Base-by-base conservation (phyloP, 1,140 invertebrate species). In the Homarus americanus region DNA sequence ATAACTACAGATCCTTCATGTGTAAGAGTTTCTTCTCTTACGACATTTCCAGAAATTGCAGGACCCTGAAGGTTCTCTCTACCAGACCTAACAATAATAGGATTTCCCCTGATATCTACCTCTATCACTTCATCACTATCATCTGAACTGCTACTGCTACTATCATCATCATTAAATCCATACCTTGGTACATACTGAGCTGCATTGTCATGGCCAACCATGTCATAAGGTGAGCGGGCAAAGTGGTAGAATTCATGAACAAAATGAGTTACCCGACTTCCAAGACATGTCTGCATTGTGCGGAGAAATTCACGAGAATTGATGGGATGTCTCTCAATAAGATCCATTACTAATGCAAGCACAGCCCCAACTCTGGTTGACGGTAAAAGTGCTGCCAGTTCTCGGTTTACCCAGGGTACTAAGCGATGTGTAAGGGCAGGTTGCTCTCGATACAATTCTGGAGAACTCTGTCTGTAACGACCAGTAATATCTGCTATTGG, bases 201-300 rank as follows among this genome's bases (percentile, higher is more conserved):
- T 84, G 94, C 92, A 38, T 93, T 85, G 91, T 95, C 95, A 93
- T 95, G 95, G 2, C 96, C 96, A 76, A 96, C 94, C 95, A 98
- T 96, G 93, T 98, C 97, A 94, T 96, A 97, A 0, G 97, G 97
- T 12, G 97, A 97, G 40, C 96, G 95, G 63, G 98, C 97, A 95
- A 97, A 99, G 94, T 96, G 96, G 91, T 96, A 96, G 89, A 99
- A 96, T 94, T 99, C 98, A 93, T 98, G 97, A 58, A 98, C 95
- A 94, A 99, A 99, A 83, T 94, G 93, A 28, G 93, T 88, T 24
- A 95, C 95, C 63, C 94, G 89, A 9, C 93, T 82, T 15, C 93
- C 94, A 82, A 94, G 87, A 85, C 94, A 94, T n/a, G 94, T 94
- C 38, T 93, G 93, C 17, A 95, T 92, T 44, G 94, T 94, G 63